Evolutionary conservation across 2,113 vertebrate species (phyloP).

Genomic region (Elephantulus edwardii): DNA sequence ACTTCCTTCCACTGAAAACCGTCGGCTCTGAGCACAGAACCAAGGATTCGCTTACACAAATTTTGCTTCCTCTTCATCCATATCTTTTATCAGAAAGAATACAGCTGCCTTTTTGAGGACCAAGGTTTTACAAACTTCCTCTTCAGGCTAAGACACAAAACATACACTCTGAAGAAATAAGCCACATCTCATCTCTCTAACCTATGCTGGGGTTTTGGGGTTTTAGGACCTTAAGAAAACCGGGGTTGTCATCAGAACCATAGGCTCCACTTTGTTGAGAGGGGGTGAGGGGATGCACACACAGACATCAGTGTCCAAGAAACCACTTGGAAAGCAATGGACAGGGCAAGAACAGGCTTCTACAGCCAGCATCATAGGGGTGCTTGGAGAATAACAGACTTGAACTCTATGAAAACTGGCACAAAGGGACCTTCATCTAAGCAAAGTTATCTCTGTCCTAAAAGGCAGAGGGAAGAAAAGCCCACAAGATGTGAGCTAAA

Average conservation of each 20-base stretch:
- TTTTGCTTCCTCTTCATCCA: not conserved
- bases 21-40: not conserved
- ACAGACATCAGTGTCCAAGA: no score
- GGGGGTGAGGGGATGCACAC: no score
- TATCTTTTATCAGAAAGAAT: not conserved
- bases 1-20: conserved; percentile 30
- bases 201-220: not conserved
- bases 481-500: not conserved
- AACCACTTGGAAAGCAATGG: accelerated
- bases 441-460: not conserved
- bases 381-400: not conserved
- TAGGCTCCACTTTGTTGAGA: not conserved
- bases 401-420: not conserved
- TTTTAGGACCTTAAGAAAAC: not conserved
- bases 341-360: not conserved
- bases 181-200: not conserved
- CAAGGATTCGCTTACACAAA: not conserved
- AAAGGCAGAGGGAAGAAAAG: not conserved
- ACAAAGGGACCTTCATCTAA: not conserved
- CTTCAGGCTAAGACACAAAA: conserved; percentile 56
- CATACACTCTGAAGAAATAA: not conserved
- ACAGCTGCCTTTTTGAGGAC: not conserved
- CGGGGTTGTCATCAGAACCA: not conserved
- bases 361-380: not conserved
- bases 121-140: conserved; percentile 44